phyloP scores from a whole-genome alignment of 64 coral and sea anemone genomes.

The Catalaphyllia jardinei region DNA sequence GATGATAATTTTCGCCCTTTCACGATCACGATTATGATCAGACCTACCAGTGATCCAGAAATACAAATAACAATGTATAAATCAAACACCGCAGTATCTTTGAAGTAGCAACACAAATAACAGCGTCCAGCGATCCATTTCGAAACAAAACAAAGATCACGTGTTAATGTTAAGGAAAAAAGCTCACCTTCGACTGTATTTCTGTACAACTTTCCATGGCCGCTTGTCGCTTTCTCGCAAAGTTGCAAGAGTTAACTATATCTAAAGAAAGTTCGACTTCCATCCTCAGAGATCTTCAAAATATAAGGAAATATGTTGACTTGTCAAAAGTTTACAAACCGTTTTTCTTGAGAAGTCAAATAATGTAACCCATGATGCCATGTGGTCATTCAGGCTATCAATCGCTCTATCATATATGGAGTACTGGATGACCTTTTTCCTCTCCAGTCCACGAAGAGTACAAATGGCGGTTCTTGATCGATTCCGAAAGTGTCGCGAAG shows the following conservation, averaged over 20 bases:
- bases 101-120: too few species aligned
- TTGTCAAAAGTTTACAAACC: background rate
- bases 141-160: background rate
- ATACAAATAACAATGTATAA: too few species aligned
- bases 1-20: too few species aligned
- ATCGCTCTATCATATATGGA: background rate
- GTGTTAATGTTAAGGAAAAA: background rate
- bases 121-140: too few species aligned
- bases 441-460: background rate
- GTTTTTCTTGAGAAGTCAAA: background rate
- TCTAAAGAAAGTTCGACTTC: slow-evolving; percentile 6
- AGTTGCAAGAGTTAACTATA: background rate
- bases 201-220: background rate
- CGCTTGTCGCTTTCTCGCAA: slow-evolving; percentile 20
- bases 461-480: background rate
- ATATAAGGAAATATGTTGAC: background rate
- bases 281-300: background rate
- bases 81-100: too few species aligned
- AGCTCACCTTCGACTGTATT: background rate
- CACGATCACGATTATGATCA: background rate
- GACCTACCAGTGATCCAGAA: too few species aligned
- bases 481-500: background rate
- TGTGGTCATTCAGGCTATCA: background rate
- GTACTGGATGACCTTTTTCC: background rate
- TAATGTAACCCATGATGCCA: background rate